Percentiles rank a stretch among this genome's conserved stretches.
phyloP scores from a whole-genome alignment of 2,113 vertebrate genomes.

The Oreochromis aureus region DNA sequence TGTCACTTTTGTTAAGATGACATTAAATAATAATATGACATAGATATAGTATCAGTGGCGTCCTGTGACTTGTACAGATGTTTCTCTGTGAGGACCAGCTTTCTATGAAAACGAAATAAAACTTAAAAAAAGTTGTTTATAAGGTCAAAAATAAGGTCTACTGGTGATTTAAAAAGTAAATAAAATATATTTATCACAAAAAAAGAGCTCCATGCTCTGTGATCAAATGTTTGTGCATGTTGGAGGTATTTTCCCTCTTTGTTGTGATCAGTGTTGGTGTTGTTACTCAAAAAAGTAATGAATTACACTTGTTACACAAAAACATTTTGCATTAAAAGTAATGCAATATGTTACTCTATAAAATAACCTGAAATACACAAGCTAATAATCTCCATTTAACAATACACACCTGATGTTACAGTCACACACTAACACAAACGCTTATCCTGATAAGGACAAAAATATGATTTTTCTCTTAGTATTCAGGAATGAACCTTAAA shows the following conservation, averaged over 20 bases:
- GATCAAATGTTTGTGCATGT: neutral
- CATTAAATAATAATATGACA: too few relatives aligned
- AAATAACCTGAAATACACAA: neutral
- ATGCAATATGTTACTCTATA: neutral
- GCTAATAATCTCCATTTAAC: neutral
- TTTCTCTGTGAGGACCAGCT: too few relatives aligned
- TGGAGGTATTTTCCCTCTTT: neutral
- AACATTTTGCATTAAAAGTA: neutral
- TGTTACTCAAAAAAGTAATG: neutral
- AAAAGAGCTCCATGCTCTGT: neutral
- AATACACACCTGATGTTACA: fast-evolving
- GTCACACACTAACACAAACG: neutral
- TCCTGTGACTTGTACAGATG: too few relatives aligned
- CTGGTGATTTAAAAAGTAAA: neutral
- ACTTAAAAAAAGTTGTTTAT: neutral
- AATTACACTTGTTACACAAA: neutral
- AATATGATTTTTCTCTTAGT: neutral
- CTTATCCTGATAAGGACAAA: fast-evolving
- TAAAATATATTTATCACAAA: neutral
- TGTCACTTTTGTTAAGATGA: neutral
- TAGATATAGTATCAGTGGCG: too few relatives aligned
- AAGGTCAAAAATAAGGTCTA: neutral
- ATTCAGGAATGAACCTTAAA: neutral
- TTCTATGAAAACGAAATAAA: neutral
- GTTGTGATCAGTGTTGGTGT: neutral